Evolutionary conservation across 2,888 invertebrate genomes (phyloP), one percentile per base, ranked within the genome.

Genomic region (Drosophila histrio): DNA sequence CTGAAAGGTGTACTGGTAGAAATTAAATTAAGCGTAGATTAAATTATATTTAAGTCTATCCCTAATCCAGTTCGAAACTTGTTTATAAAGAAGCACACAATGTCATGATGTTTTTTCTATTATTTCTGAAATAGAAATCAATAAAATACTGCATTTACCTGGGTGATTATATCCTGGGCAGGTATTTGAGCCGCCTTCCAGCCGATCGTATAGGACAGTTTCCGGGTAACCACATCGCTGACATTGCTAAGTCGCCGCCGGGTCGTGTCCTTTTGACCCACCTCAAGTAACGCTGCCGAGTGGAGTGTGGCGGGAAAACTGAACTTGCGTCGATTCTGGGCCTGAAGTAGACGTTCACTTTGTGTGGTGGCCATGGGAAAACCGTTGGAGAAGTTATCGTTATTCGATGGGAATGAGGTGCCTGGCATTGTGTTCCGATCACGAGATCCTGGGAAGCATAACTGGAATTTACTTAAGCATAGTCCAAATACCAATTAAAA

Each of bases 131-230:
- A 32, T n/a, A 2, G 13, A 32, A 13, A 32, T 13, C 7, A 13
- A 13, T n/a, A 30, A n/a, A 1, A n/a, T n/a, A 5, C 9, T 4
- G 0, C 3, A 0, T 1, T 24, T 52, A 91, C 91, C 85, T 93
- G 92, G 9, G 92, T 92, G 32, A 94, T 93, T 28, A 94, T 93
- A 68, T 94, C 94, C 66, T 93, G 93, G 7, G 93, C 91, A 15
- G 93, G 92, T 58, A 88, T 92, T 86, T 83, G 92, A 64, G 84
- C 93, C 80, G 94, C 94, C 93, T 78, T 95, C 95, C 91, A 94
- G 67, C 94, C 94, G 65, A 96, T 96, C 15, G 96, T 96, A 47
- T 95, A 95, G 2, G 96, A 96, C 36, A 97, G 93, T 58, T 96
- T 95, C n/a, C 96, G 93, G 19, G 96, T 94, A 5, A 97, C 96